phyloP scores from a whole-genome alignment of 2,113 vertebrate species.

The Stigmatopora nigra region DNA sequence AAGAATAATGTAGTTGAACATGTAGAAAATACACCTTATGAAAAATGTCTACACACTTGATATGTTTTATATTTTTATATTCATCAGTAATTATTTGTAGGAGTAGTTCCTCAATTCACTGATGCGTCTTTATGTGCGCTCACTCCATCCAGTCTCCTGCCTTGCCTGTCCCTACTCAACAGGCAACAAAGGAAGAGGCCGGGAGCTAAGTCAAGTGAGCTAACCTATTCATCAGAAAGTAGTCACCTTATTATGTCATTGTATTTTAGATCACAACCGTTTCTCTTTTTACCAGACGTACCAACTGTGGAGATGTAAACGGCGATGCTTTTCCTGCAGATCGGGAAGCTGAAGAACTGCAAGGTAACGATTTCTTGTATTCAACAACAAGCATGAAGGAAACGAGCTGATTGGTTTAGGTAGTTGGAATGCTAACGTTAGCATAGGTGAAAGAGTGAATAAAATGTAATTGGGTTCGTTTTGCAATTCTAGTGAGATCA shows the following conservation, averaged over 20 bases:
- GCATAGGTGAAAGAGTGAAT: constrained; percentile 29
- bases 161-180: constrained; percentile 70
- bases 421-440: constrained; percentile 32
- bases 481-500: background rate
- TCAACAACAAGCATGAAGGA: constrained; percentile 35
- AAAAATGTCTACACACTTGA: background rate
- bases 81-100: background rate
- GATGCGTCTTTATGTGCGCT: constrained; percentile 18
- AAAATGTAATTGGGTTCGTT: constrained; percentile 7
- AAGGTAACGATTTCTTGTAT: constrained; percentile 37
- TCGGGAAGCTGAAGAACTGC: constrained; percentile 6
- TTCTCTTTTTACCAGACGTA: background rate
- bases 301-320: background rate
- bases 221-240: constrained; percentile 35
- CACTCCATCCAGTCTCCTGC: constrained; percentile 9
- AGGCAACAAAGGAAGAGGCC: constrained; percentile 69
- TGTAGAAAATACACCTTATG: background rate
- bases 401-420: constrained; percentile 43
- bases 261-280: background rate
- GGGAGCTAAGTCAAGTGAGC: constrained; percentile 53
- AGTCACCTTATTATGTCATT: constrained; percentile 28
- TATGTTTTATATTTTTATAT: background rate
- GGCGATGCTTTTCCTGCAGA: background rate
- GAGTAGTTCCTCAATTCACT: background rate
- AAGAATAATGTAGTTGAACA: background rate